Percentiles rank a stretch among this genome's conserved stretches.
Evolutionary conservation across 1,140 invertebrate genomes (phyloP).

Genomic region (Drosophila bocqueti): DNA sequence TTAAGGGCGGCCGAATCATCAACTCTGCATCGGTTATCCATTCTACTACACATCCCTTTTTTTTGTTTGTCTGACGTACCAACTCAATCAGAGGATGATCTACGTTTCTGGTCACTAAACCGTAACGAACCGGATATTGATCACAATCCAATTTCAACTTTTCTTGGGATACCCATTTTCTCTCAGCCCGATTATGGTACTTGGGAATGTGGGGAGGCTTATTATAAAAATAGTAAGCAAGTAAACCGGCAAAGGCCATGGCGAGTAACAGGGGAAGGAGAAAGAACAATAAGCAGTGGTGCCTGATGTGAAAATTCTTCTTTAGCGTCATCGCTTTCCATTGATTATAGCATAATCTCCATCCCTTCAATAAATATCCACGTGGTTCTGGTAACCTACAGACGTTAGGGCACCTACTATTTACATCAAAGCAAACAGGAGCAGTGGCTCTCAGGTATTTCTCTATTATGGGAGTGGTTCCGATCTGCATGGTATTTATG

Average conservation of each 20-base stretch:
- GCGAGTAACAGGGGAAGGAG: slow-evolving; percentile 2
- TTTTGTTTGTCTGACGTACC: background rate
- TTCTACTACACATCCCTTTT: background rate
- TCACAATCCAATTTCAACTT: background rate
- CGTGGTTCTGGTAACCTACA: background rate
- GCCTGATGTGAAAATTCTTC: slow-evolving; percentile 11
- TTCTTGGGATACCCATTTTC: background rate
- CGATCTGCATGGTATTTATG: slow-evolving; percentile 16
- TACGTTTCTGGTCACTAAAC: background rate
- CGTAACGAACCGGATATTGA: slow-evolving; percentile 3
- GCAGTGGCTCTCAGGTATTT: slow-evolving; percentile 16
- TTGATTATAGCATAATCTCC: slow-evolving; percentile 15
- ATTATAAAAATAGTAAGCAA: background rate
- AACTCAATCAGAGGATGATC: background rate
- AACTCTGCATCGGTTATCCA: background rate
- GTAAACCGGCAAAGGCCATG: slow-evolving; percentile 3
- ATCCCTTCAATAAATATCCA: background rate
- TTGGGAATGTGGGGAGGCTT: background rate
- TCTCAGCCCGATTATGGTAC: background rate
- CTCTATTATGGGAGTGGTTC: slow-evolving; percentile 16
- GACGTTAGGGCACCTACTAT: too few relatives aligned
- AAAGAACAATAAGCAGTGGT: slow-evolving; percentile 10
- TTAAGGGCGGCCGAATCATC: background rate
- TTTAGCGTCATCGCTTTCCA: slow-evolving; percentile 23
- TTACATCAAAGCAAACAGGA: background rate